Percentiles rank a stretch among this genome's conserved stretches.
Evolutionary conservation across 2,888 invertebrate species (phyloP).

Genomic region (Gisinianus flammeolus): DNA sequence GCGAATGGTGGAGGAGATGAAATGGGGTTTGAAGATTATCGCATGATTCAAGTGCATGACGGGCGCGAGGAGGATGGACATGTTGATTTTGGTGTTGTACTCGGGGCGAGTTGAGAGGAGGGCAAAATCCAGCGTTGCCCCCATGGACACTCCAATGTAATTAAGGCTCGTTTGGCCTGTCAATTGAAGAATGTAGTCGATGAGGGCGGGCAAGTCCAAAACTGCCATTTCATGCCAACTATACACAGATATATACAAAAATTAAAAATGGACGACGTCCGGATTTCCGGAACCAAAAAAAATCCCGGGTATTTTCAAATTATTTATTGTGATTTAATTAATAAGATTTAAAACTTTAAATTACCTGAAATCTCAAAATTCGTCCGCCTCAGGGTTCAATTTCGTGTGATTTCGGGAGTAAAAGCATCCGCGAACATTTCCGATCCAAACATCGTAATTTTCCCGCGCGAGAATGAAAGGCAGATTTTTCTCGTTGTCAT

Average conservation of each 20-base stretch:
- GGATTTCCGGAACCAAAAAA: too few relatives aligned
- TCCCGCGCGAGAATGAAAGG: not conserved
- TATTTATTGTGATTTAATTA: too few relatives aligned
- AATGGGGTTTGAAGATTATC: too few relatives aligned
- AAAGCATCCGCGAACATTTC: not conserved
- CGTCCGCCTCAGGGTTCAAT: not conserved
- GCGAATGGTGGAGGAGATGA: too few relatives aligned
- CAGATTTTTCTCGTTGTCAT: not conserved
- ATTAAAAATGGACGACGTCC: too few relatives aligned
- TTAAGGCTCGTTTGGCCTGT: not conserved
- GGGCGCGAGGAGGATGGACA: too few relatives aligned
- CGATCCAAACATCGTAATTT: not conserved
- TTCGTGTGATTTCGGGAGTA: constrained; percentile 1
- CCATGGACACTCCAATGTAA: not conserved
- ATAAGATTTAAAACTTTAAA: too few relatives aligned
- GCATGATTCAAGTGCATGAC: too few relatives aligned
- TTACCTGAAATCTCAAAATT: not conserved
- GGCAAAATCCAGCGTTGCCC: not conserved
- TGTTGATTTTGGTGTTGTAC: too few relatives aligned
- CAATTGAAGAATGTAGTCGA: not conserved
- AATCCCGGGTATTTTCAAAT: too few relatives aligned
- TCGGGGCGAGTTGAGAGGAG: not conserved
- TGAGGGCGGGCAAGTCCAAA: not conserved
- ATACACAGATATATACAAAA: too few relatives aligned
- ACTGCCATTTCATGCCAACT: not conserved